Conservation (phyloP, 37 sponge, comb jelly and placozoan species). For the Theonella swinhoei region DNA sequence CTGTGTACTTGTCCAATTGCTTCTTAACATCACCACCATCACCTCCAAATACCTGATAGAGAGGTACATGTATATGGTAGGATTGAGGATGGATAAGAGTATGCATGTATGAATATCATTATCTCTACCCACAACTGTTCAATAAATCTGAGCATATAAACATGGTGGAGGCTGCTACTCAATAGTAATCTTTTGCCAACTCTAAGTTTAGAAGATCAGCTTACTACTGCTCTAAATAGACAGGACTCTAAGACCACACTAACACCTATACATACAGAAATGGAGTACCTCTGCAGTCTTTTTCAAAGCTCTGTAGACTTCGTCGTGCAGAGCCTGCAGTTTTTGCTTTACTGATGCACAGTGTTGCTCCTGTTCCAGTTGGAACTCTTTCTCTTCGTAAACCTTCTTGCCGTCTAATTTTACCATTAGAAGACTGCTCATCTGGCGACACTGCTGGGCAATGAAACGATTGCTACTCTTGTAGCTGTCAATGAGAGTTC, state of each 20-base stretch:
- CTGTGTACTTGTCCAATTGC: conserved; percentile 91
- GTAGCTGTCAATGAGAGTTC: conserved; percentile 78
- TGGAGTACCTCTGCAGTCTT: conserved; percentile 71
- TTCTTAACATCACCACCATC: conserved; percentile 85
- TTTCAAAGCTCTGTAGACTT: conserved; percentile 75
- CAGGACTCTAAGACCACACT: too few relatives aligned
- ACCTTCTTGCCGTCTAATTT: conserved; percentile 84
- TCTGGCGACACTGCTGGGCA: conserved; percentile 75
- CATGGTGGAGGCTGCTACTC: background rate
- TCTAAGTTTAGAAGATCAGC: too few relatives aligned
- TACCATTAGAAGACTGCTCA: conserved; percentile 88
- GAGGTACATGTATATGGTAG: background rate
- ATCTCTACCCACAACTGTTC: background rate
- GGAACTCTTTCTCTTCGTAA: conserved; percentile 88
- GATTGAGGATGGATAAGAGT: background rate
- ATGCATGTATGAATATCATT: background rate
- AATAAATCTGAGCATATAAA: background rate
- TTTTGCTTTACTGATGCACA: conserved; percentile 50
- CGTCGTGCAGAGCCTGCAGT: conserved; percentile 75
- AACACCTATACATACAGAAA: too few relatives aligned
- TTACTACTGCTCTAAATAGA: too few relatives aligned
- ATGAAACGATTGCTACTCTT: conserved; percentile 80
- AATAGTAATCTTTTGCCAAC: too few relatives aligned
- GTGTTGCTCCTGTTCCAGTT: conserved; percentile 85
- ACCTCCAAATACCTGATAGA: conserved; percentile 62